Evolutionary conservation across 2,888 invertebrate species (phyloP).

Genomic region (Hirtodrosophila confusa): DNA sequence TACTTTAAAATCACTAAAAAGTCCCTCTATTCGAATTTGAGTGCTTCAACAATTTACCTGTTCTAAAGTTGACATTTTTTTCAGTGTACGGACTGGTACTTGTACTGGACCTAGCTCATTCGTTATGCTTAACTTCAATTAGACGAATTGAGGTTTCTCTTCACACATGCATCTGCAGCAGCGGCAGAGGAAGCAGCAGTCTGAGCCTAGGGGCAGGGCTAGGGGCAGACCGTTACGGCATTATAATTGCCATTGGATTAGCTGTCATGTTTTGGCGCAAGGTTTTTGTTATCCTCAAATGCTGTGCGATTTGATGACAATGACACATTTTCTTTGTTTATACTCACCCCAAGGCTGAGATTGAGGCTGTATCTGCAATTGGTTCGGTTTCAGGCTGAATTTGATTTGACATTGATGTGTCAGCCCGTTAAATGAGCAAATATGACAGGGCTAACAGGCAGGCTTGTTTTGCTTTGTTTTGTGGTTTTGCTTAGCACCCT

Average conservation of each 20-base stretch:
- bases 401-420: conserved; percentile 83
- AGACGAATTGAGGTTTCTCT: conserved; percentile 69
- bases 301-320: conserved; percentile 72
- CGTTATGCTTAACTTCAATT: conserved; percentile 81
- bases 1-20: no score
- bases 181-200: conserved; percentile 2
- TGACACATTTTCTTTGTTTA: conserved; percentile 63
- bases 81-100: background rate
- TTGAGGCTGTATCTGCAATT: conserved; percentile 5
- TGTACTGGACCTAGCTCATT: conserved; percentile 37
- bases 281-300: conserved; percentile 38
- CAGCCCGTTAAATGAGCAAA: conserved; percentile 82
- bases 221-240: conserved; percentile 49
- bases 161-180: conserved; percentile 47
- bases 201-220: conserved; percentile 23
- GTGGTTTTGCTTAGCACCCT: conserved; percentile 51
- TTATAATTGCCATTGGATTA: conserved; percentile 80
- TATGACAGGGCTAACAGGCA: conserved; percentile 61
- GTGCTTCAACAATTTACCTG: no score
- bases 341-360: conserved; percentile 20
- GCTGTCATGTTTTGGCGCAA: conserved; percentile 77
- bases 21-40: no score
- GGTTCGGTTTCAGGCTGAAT: conserved; percentile 19
- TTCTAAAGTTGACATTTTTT: no score
- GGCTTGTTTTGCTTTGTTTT: conserved; percentile 58